phyloP scores from a whole-genome alignment of 1,140 invertebrate species.

The Ceratina japonica region DNA sequence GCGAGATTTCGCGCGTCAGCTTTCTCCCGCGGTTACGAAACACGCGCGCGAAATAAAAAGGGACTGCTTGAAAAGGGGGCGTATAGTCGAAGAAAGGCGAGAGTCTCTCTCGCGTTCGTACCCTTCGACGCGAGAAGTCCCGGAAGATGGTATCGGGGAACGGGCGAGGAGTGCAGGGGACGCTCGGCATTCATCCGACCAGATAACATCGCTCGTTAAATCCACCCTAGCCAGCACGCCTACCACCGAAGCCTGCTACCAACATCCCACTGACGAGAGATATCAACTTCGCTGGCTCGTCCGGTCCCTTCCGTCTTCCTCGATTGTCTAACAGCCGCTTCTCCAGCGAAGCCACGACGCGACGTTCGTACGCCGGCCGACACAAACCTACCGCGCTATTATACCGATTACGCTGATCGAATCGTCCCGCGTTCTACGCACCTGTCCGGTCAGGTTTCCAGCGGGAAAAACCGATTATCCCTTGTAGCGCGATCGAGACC shows the following conservation, averaged over 20 bases:
- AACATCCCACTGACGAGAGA: conserved; percentile 65
- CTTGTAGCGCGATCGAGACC: conserved; percentile 1
- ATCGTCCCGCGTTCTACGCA: conserved; percentile 13
- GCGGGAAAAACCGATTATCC: neutral
- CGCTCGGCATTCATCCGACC: conserved; percentile 63
- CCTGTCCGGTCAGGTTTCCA: neutral
- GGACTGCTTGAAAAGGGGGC: too few species aligned
- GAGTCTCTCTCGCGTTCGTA: conserved; percentile 32
- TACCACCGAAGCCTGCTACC: conserved; percentile 57
- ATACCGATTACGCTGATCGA: conserved; percentile 41
- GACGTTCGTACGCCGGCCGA: conserved; percentile 25
- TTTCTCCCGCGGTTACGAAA: neutral
- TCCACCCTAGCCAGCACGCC: conserved; percentile 58
- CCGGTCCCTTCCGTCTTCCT: conserved; percentile 41
- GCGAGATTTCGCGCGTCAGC: neutral
- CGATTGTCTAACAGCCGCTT: conserved; percentile 18
- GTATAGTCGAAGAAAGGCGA: conserved; percentile 2
- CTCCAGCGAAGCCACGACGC: conserved; percentile 15
- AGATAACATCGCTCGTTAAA: conserved; percentile 70
- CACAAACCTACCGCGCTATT: conserved; percentile 4
- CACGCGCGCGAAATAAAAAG: neutral
- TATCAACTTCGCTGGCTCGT: conserved; percentile 57
- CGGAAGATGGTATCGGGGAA: conserved; percentile 53
- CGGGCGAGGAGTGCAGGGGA: conserved; percentile 55
- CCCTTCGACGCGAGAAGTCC: conserved; percentile 43